These are phyloP conservation scores for Acleris holmiana DNA, from an alignment of 2,888 invertebrate species.

Conservation along the genomic window DNA sequence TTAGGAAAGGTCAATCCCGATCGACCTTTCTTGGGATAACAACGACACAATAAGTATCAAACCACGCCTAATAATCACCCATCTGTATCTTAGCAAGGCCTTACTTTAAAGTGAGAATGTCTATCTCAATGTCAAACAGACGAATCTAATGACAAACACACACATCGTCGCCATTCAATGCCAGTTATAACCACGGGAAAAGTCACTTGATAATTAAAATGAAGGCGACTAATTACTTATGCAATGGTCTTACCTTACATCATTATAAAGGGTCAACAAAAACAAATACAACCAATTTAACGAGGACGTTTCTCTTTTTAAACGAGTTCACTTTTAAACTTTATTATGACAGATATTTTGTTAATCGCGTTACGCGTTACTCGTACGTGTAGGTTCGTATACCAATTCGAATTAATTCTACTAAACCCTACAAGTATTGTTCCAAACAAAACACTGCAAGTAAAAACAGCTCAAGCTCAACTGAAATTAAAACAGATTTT, in stretches of 20 bases:
- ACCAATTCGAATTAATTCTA: too few species aligned
- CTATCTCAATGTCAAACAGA: slow-evolving; percentile 60
- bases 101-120: slow-evolving; percentile 52
- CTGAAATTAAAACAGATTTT: background rate
- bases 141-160: slow-evolving; percentile 57
- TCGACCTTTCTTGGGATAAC: slow-evolving; percentile 22
- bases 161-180: slow-evolving; percentile 47
- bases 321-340: too few species aligned
- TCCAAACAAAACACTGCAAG: too few species aligned
- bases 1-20: background rate
- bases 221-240: slow-evolving; percentile 26
- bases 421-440: too few species aligned
- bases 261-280: background rate
- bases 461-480: too few species aligned
- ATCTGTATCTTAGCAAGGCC: slow-evolving; percentile 59
- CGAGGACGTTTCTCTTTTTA: too few species aligned
- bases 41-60: slow-evolving; percentile 51
- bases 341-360: too few species aligned
- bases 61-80: slow-evolving; percentile 49
- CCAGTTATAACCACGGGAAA: slow-evolving; percentile 46
- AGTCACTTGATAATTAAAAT: slow-evolving; percentile 42
- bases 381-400: too few species aligned
- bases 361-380: too few species aligned
- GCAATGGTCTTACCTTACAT: slow-evolving; percentile 3
- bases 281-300: too few species aligned